Evolutionary conservation across 2,888 invertebrate genomes (phyloP), one percentile per base, ranked within the genome.

Genomic region (Cosmia pyralina): DNA sequence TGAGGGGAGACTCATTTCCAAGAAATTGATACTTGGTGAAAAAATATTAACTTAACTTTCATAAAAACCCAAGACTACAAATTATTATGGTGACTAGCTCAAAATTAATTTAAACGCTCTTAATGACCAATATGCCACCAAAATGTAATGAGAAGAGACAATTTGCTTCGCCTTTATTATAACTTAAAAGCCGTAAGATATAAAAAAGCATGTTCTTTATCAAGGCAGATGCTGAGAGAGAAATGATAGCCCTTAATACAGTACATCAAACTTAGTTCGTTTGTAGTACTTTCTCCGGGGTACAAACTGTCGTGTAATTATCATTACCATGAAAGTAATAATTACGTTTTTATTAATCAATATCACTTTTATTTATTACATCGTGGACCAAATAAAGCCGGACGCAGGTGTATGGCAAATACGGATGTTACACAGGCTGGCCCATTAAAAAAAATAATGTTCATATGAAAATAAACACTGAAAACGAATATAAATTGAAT

Each of bases 351-450:
- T 89, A 88, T 89, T 88, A 88, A 89, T 89, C 88, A 85, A 87
- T 89, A 88, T 87, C 85, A 87, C 86, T 88, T 89, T 91, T 91
- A 91, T 93, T 92, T 92, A 92, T 91, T 89, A 89, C 88, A 85
- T 81, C 87, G 85, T 90, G 91, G 90, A 90, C 92, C 90, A 92
- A 93, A 93, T 92, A 91, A 84, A 89, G 91, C 93, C 95, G 95
- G 95, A 95, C 91, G 95, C 95, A 95, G 95, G 94, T 95, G 95
- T 89, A 87, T 87, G 83, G 87, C 84, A 85, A 87, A 91, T 87
- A 89, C 92, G 93, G 92, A 94, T 90, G 93, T 90, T 89, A 88
- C 87, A 87, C 89, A 88, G 89, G 85, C 89, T 88, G 88, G 87
- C 88, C 90, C 90, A 89, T 91, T 88, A 91, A 91, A 93, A 87